These are phyloP conservation scores for Nemoura dubitans DNA, from an alignment of 2,888 invertebrate genomes.

Conservation along the genomic window DNA sequence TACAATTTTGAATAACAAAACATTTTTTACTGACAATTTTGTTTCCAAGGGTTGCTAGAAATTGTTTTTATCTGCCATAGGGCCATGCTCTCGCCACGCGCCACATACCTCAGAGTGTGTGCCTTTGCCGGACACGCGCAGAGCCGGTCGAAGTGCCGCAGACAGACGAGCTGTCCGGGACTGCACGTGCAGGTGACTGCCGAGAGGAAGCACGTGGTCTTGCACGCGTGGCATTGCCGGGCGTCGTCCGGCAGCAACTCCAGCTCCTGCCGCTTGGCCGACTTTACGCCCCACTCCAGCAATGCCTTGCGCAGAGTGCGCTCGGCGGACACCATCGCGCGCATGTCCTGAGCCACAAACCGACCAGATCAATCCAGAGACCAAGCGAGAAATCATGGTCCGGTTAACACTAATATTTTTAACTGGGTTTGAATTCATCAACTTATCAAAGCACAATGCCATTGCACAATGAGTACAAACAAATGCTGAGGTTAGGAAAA, in stretches of 20 bases:
- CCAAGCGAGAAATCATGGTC: no score
- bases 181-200: constrained; percentile 91
- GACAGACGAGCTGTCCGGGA: constrained; percentile 79
- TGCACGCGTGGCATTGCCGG: constrained; percentile 92
- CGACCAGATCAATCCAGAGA: no score
- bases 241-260: constrained; percentile 96
- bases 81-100: no score
- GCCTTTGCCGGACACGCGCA: constrained; percentile 80
- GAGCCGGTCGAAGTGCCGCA: constrained; percentile 84
- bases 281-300: constrained; percentile 87
- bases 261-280: constrained; percentile 91
- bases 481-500: no score
- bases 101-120: constrained; percentile 76
- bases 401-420: no score
- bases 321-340: constrained; percentile 88
- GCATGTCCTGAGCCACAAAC: constrained; percentile 75
- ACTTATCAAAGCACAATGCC: no score
- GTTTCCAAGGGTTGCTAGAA: no score
- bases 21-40: no score
- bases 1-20: no score
- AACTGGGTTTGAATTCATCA: no score
- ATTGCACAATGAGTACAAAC: no score
- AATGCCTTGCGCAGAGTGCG: constrained; percentile 78
- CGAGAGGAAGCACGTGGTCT: constrained; percentile 97
- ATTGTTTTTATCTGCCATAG: no score